phyloP scores from a whole-genome alignment of 1,140 invertebrate genomes.

The Phocides pigmalion region DNA sequence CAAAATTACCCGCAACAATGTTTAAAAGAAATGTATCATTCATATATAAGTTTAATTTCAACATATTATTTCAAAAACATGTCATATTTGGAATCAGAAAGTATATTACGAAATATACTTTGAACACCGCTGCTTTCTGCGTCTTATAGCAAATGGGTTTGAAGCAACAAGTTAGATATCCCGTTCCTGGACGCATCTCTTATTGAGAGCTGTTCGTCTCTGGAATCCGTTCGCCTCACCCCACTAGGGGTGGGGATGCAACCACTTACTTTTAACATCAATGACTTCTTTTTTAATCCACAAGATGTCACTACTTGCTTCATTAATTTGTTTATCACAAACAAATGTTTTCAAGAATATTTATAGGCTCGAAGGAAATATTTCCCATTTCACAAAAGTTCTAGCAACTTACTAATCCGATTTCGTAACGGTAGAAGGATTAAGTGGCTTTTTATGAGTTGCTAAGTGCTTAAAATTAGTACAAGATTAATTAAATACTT shows the following conservation, averaged over 20 bases:
- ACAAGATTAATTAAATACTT: too few relatives aligned
- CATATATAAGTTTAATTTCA: too few relatives aligned
- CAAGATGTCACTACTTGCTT: neutral
- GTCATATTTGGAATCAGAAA: too few relatives aligned
- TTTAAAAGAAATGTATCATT: too few relatives aligned
- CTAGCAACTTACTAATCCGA: neutral
- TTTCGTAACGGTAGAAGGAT: too few relatives aligned
- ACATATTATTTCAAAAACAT: too few relatives aligned
- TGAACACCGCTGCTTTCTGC: neutral
- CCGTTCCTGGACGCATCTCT: constrained; percentile 53
- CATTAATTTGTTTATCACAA: neutral
- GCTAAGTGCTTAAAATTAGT: too few relatives aligned
- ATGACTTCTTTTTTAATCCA: constrained; percentile 3
- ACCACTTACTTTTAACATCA: constrained; percentile 23
- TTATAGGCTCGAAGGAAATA: too few relatives aligned
- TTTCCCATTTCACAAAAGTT: neutral
- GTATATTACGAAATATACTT: neutral
- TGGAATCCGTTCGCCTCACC: constrained; percentile 43
- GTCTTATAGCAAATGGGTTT: constrained; percentile 23
- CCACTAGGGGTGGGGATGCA: constrained; percentile 2
- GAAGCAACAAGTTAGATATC: constrained; percentile 69
- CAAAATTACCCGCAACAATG: too few relatives aligned
- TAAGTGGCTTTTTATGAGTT: too few relatives aligned
- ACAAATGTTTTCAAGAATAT: too few relatives aligned
- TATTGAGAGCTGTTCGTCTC: constrained; percentile 62